Evolutionary conservation across 1,140 invertebrate species (phyloP), one percentile per base, ranked within the genome.

Genomic region (Cydia pomonella): DNA sequence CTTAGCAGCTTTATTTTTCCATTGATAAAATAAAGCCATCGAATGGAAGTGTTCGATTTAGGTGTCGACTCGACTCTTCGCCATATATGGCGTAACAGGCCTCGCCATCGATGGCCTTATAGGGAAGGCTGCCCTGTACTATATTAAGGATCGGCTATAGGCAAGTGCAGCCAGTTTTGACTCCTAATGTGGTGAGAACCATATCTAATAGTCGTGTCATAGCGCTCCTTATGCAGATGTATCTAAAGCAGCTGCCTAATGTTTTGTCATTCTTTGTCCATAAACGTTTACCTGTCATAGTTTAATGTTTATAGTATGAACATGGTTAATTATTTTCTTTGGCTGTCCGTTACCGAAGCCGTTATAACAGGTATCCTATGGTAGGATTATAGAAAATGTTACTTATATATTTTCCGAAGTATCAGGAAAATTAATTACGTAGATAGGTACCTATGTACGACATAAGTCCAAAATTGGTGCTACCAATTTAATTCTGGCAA

Each of bases 21-120:
- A 69, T 41, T 69, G 64, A 69, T 69, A 33, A 69, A 69, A 69
- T 69, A 33, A 33, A 69, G 64, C 29, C 64, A 33, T 33, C 25
- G 13, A 6, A 63, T 63, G 27, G 64, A 33, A 4, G 29, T 69
- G 27, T 33, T 69, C 16, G 64, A 38, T 69, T 69, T 69, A 69
- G 27, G 64, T 69, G 64, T 33, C 9, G 25, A 21, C 16, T 66
- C 27, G 13, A 25, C 63, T 69, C n/a, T 69, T 69, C 64, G 13
- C 64, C 64, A 18, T 69, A 18, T 41, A 69, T 69, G 64, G 64
- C 16, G 64, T 69, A 33, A 33, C 27, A 29, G 64, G 64, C 29
- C 1, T 69, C 33, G 33, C 64, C 33, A 33, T 69, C 64, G 41
- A 41, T 33, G 64, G 27, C 64, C 64, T 18, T 69, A 33, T 69